Evolutionary conservation across 2,888 invertebrate species (phyloP).

Genomic region (Drosophila nr. perissopoda): DNA sequence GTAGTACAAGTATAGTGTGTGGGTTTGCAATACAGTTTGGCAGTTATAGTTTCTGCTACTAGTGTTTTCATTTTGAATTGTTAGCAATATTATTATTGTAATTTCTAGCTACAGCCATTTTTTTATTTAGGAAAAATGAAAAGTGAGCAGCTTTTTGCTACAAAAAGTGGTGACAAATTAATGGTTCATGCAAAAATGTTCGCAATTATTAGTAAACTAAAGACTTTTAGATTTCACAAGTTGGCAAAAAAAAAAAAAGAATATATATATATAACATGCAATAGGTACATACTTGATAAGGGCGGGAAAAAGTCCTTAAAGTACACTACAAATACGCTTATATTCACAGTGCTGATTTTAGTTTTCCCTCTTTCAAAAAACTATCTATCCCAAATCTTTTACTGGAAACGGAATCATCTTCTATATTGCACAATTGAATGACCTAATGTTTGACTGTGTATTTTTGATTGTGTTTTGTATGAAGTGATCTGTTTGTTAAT

Average conservation of each 20-base stretch:
- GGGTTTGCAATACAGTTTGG: constrained; percentile 22
- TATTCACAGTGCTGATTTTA: constrained; percentile 26
- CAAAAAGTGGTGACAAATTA: constrained; percentile 18
- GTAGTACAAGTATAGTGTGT: constrained; percentile 18
- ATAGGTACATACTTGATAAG: constrained; percentile 16
- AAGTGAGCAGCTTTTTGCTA: constrained; percentile 39
- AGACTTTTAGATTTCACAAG: constrained; percentile 6
- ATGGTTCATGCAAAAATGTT: constrained; percentile 34
- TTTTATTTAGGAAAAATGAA: constrained; percentile 14
- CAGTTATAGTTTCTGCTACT: constrained; percentile 2
- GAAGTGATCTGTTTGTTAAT: constrained; percentile 33
- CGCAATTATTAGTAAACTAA: constrained; percentile 22
- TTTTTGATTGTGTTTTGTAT: constrained; percentile 32
- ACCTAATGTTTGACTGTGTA: constrained; percentile 18
- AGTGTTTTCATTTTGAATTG: constrained; percentile 75
- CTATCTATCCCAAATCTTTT: neutral
- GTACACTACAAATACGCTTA: constrained; percentile 2
- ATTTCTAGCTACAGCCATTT: constrained; percentile 34
- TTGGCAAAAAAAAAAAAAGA: constrained; percentile 16
- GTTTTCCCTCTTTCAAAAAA: constrained; percentile 4
- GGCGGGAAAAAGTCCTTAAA: constrained; percentile 8
- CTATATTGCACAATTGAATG: constrained; percentile 3
- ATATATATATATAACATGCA: constrained; percentile 31
- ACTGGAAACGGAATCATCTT: constrained; percentile 4
- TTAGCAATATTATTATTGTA: constrained; percentile 48